phyloP scores from a whole-genome alignment of 2,888 invertebrate species.

The Macrophya annulata region DNA sequence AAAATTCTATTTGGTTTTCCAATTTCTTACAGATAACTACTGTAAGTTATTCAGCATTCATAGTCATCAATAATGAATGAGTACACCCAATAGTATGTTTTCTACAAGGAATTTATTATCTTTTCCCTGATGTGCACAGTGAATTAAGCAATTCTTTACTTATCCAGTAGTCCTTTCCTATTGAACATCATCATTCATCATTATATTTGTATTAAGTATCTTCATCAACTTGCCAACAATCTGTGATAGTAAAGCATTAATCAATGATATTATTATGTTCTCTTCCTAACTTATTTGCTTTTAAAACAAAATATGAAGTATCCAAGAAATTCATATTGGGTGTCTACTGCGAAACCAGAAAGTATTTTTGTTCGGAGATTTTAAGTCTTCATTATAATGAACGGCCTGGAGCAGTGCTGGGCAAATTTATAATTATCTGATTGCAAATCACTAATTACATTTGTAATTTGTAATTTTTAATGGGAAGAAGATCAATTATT shows the following conservation, averaged over 20 bases:
- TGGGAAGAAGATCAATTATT: neutral
- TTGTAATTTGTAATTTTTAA: neutral
- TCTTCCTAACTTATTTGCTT: neutral
- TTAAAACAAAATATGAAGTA: neutral
- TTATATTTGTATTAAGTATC: neutral
- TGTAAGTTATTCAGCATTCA: neutral
- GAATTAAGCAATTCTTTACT: slow-evolving; percentile 1
- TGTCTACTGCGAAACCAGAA: neutral
- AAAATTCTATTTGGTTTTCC: neutral
- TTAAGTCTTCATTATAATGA: neutral
- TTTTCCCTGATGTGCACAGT: neutral
- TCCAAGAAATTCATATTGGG: neutral
- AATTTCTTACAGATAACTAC: neutral
- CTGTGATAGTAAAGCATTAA: slow-evolving; percentile 52
- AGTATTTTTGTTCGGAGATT: neutral
- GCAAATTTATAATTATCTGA: neutral
- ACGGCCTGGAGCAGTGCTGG: neutral
- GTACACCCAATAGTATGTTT: neutral
- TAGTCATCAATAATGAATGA: neutral
- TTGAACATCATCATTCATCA: slow-evolving; percentile 34
- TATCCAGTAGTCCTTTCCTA: neutral
- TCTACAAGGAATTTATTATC: neutral
- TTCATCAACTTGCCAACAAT: slow-evolving; percentile 33
- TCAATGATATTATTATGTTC: slow-evolving; percentile 30
- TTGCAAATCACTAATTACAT: neutral